These are phyloP conservation scores for Tetramorium simillimum DNA, from an alignment of 1,140 invertebrate genomes.

Conservation along the genomic window DNA sequence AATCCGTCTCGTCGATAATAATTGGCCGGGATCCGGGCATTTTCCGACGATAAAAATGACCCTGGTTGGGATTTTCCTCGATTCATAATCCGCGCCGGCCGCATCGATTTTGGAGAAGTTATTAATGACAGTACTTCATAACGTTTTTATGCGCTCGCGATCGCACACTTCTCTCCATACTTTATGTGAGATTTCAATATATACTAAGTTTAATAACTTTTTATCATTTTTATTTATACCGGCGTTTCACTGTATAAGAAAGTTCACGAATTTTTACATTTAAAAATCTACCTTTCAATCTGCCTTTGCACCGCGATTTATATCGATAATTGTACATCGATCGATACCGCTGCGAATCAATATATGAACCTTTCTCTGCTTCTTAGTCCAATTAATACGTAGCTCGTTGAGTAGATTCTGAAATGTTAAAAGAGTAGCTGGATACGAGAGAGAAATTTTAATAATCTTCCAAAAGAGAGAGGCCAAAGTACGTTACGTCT, in stretches of 20 bases:
- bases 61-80: slow-evolving; percentile 27
- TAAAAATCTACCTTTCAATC: neutral
- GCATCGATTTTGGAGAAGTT: slow-evolving; percentile 42
- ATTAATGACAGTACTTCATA: slow-evolving; percentile 28
- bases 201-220: slow-evolving; percentile 12
- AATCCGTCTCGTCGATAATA: slow-evolving; percentile 45
- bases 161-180: neutral
- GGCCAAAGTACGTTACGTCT: neutral
- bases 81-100: slow-evolving; percentile 16
- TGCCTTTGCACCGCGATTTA: neutral
- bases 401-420: neutral
- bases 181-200: neutral
- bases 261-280: neutral
- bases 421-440: neutral
- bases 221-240: neutral
- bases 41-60: slow-evolving; percentile 45
- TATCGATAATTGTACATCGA: neutral
- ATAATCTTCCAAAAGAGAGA: neutral
- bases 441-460: neutral
- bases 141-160: slow-evolving; percentile 13
- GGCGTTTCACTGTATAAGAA: neutral
- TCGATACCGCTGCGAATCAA: neutral
- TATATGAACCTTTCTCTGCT: neutral
- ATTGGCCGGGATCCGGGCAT: slow-evolving; percentile 25
- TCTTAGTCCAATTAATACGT: neutral